phyloP scores from a whole-genome alignment of 2,113 vertebrate species.

The Scomber japonicus region DNA sequence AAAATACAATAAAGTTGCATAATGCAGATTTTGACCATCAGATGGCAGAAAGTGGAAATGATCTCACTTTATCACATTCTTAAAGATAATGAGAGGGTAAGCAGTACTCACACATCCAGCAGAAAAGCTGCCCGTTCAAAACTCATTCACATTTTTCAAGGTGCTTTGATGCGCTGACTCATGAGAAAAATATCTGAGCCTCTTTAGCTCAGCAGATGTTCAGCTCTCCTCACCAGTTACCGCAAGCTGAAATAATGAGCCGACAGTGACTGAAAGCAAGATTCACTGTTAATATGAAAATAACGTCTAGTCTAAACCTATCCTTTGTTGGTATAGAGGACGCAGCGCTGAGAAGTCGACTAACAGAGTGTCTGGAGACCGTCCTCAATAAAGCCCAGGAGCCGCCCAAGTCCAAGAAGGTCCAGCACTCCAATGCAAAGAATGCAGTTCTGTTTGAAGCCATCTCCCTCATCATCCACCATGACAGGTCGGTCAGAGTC shows the following conservation, averaged over 20 bases:
- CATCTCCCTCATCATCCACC: constrained; percentile 92
- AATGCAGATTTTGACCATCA: background rate
- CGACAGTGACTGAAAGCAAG: too few relatives aligned
- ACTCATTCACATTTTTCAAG: too few relatives aligned
- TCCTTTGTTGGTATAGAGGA: constrained; percentile 81
- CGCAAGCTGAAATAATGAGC: too few relatives aligned
- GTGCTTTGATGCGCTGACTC: too few relatives aligned
- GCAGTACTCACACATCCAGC: background rate
- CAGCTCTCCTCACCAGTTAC: too few relatives aligned
- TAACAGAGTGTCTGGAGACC: constrained; percentile 91
- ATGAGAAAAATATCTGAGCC: too few relatives aligned
- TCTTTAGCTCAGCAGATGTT: too few relatives aligned
- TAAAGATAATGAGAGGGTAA: too few relatives aligned
- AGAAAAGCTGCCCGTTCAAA: background rate
- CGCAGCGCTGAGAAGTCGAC: constrained; percentile 88
- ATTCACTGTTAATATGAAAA: background rate
- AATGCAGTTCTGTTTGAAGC: constrained; percentile 92
- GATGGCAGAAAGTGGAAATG: background rate
- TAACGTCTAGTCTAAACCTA: background rate
- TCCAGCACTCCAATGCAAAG: constrained; percentile 94
- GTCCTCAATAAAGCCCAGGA: constrained; percentile 94
- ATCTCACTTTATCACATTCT: too few relatives aligned
- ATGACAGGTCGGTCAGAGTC: constrained; percentile 82
- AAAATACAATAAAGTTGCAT: background rate
- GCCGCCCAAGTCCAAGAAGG: constrained; percentile 93